Evolutionary conservation across 1,140 invertebrate species (phyloP).

Genomic region (Stegodyphus mimosarum): DNA sequence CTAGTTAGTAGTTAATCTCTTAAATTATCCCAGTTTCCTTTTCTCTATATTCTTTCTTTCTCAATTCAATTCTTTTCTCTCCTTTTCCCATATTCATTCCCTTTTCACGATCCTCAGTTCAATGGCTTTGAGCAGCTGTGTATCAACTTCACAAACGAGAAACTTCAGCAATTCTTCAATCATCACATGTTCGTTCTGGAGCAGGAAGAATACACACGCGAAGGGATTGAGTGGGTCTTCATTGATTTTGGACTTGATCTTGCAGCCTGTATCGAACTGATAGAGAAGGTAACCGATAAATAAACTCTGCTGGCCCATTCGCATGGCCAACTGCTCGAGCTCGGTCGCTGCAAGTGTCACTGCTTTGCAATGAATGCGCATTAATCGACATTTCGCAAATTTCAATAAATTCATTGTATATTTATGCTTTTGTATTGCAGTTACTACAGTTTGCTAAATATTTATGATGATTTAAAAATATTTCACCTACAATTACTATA

Average conservation of each 20-base stretch:
- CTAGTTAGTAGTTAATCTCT: neutral
- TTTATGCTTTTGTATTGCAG: no score
- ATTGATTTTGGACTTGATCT: slow-evolving; percentile 75
- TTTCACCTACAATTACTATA: no score
- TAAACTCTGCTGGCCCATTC: neutral
- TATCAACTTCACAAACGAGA: slow-evolving; percentile 81
- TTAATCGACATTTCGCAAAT: neutral
- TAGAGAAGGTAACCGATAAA: slow-evolving; percentile 86
- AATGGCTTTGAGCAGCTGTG: slow-evolving; percentile 81
- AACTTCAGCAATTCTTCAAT: slow-evolving; percentile 77
- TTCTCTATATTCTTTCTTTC: neutral
- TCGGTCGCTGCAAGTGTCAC: neutral
- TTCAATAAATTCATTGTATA: no score
- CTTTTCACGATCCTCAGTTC: slow-evolving; percentile 63
- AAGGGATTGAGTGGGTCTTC: slow-evolving; percentile 74
- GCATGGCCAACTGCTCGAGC: neutral
- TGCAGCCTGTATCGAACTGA: slow-evolving; percentile 94
- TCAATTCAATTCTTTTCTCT: neutral
- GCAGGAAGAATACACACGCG: slow-evolving; percentile 73
- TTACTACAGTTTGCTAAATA: no score
- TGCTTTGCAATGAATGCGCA: slow-evolving; percentile 4
- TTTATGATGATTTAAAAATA: no score
- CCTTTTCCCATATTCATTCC: neutral
- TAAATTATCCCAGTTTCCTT: neutral
- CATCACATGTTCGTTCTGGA: slow-evolving; percentile 75